A percentile compares a stretch with the other conserved stretches of the same genome.
phyloP scores from a whole-genome alignment of 2,888 invertebrate species.

The Herminia tarsipennalis region DNA sequence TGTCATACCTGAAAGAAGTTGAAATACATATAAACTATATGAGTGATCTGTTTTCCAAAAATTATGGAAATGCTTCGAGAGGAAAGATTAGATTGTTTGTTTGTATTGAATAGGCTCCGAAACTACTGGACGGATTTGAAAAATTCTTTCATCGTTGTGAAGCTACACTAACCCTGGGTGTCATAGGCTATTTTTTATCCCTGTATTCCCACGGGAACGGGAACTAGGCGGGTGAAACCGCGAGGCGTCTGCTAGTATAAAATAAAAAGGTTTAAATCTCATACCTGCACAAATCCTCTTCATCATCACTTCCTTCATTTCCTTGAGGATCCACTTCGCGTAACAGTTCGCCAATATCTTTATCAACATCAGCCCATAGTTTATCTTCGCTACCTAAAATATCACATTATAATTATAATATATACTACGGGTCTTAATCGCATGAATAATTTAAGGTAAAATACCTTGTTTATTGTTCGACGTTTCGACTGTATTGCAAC shows the following conservation, averaged over 20 bases:
- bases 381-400: constrained; percentile 87
- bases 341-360: constrained; percentile 91
- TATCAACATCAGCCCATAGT: constrained; percentile 93
- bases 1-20: constrained; percentile 83
- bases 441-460: too few species aligned
- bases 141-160: too few species aligned
- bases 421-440: too few species aligned
- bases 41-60: neutral
- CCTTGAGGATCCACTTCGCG: constrained; percentile 89
- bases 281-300: constrained; percentile 87
- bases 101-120: too few species aligned
- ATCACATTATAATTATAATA: too few species aligned
- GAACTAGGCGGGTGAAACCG: neutral
- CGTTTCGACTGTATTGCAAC: too few species aligned
- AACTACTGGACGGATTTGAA: too few species aligned
- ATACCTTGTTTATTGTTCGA: too few species aligned
- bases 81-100: neutral
- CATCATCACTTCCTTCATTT: constrained; percentile 90
- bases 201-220: too few species aligned
- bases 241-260: neutral
- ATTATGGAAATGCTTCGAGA: neutral
- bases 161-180: too few species aligned
- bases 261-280: neutral
- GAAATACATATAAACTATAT: neutral
- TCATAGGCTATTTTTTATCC: too few species aligned